phyloP scores from a whole-genome alignment of 2,113 vertebrate genomes.

The Steatornis caripensis region DNA sequence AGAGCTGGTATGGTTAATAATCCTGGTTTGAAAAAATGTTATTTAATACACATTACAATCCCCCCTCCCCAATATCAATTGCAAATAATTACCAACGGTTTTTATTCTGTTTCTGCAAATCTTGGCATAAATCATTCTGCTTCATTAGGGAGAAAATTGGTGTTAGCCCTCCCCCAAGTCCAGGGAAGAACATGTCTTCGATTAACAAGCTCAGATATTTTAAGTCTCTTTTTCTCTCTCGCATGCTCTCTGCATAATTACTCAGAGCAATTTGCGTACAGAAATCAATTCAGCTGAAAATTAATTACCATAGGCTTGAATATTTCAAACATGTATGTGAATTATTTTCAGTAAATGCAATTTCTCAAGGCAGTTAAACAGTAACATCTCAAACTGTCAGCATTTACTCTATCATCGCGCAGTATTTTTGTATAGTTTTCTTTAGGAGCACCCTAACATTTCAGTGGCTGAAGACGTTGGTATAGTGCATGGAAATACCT shows the following conservation, averaged over 20 bases:
- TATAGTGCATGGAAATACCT: background rate
- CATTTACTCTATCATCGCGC: background rate
- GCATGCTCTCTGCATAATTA: background rate
- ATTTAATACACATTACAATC: background rate
- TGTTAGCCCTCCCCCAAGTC: background rate
- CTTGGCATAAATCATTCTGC: slow-evolving; percentile 1
- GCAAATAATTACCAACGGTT: background rate
- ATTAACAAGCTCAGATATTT: slow-evolving; percentile 17
- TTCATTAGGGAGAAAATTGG: slow-evolving; percentile 25
- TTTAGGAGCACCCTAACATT: slow-evolving; percentile 2
- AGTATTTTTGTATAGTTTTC: background rate
- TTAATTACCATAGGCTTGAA: slow-evolving; percentile 52
- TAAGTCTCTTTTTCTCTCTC: background rate
- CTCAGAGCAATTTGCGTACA: slow-evolving; percentile 39
- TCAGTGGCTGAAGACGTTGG: background rate
- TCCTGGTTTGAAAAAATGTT: background rate
- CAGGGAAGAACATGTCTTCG: background rate
- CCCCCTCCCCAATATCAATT: background rate
- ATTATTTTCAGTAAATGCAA: slow-evolving; percentile 68
- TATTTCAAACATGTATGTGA: slow-evolving; percentile 52
- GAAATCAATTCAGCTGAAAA: slow-evolving; percentile 61
- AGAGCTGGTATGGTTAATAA: background rate
- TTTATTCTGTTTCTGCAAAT: background rate
- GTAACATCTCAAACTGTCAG: slow-evolving; percentile 47
- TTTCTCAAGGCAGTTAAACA: slow-evolving; percentile 49